Conservation (phyloP, 30 jellyfish, hydroid and myxozoan species). For the Mastigias papua region DNA sequence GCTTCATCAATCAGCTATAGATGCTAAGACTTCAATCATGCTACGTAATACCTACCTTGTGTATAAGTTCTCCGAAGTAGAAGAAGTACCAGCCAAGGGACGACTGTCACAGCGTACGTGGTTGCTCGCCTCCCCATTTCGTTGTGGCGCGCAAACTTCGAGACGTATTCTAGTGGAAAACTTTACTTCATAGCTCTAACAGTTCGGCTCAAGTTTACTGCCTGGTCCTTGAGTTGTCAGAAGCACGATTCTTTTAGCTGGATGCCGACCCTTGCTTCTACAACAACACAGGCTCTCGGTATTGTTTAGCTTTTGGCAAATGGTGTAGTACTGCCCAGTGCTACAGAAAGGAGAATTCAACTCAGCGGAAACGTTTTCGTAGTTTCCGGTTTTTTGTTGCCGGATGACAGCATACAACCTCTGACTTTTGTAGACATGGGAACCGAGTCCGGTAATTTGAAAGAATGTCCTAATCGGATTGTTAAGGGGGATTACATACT, state of each 20-base stretch:
- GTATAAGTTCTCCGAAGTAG: conserved; percentile 10
- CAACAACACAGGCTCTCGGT: conserved; percentile 48
- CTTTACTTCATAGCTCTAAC: conserved; percentile 34
- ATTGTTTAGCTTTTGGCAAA: conserved; percentile 73
- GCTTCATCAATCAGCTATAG: not conserved
- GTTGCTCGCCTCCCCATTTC: conserved; percentile 70
- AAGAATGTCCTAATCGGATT: conserved; percentile 17
- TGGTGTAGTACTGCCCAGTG: conserved; percentile 70
- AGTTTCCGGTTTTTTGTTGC: conserved; percentile 63
- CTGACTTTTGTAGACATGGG: not conserved
- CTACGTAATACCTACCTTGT: conserved; percentile 17
- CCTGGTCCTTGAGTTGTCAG: conserved; percentile 5
- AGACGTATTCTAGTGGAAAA: not conserved
- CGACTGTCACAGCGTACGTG: conserved; percentile 44
- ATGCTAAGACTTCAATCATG: not conserved
- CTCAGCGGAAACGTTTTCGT: conserved; percentile 71
- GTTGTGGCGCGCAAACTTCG: conserved; percentile 53
- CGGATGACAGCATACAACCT: conserved; percentile 1
- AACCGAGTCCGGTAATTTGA: conserved; percentile 48
- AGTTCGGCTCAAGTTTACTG: conserved; percentile 18
- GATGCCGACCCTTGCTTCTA: conserved; percentile 52
- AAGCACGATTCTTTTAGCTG: conserved; percentile 29
- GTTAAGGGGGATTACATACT: conserved; percentile 27
- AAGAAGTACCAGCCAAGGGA: conserved; percentile 32
- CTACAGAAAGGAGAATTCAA: conserved; percentile 68